These are phyloP conservation scores for Coleophora deauratella DNA, from an alignment of 2,888 invertebrate species.

Conservation along the genomic window DNA sequence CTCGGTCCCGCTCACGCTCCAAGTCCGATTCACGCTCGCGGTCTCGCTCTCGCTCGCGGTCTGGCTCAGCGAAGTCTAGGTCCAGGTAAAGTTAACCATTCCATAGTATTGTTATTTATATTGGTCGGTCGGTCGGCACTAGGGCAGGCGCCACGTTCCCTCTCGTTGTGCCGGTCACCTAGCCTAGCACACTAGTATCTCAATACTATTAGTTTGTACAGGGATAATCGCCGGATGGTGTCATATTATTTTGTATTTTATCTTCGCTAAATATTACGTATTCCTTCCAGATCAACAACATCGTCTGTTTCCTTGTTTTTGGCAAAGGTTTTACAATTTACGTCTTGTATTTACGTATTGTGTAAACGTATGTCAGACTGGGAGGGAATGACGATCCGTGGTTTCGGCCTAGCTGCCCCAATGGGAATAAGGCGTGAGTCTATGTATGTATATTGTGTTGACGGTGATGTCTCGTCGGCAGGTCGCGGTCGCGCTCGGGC, in stretches of 20 bases:
- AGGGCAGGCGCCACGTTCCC: not conserved
- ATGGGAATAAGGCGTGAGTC: no score
- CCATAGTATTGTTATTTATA: not conserved
- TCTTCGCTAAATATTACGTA: no score
- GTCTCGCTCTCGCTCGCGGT: constrained; percentile 28
- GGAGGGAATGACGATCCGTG: no score
- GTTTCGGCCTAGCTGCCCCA: no score
- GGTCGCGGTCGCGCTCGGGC: constrained; percentile 31
- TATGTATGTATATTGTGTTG: not conserved
- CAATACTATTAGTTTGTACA: no score
- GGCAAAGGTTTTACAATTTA: not conserved
- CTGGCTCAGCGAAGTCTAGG: constrained; percentile 34
- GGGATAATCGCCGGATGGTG: no score
- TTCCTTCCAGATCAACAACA: no score
- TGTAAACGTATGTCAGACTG: not conserved
- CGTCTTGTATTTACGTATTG: not conserved
- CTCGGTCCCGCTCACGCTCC: constrained; percentile 21
- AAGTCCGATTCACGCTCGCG: constrained; percentile 26
- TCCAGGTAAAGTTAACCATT: constrained; percentile 26
- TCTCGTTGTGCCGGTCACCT: not conserved
- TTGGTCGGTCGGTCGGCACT: not conserved
- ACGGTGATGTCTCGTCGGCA: constrained; percentile 5
- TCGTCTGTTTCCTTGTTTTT: no score
- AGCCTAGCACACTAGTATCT: not conserved
- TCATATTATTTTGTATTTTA: no score